Conservation (phyloP, 2,113 vertebrate species). For the Carlito syrichta region DNA sequence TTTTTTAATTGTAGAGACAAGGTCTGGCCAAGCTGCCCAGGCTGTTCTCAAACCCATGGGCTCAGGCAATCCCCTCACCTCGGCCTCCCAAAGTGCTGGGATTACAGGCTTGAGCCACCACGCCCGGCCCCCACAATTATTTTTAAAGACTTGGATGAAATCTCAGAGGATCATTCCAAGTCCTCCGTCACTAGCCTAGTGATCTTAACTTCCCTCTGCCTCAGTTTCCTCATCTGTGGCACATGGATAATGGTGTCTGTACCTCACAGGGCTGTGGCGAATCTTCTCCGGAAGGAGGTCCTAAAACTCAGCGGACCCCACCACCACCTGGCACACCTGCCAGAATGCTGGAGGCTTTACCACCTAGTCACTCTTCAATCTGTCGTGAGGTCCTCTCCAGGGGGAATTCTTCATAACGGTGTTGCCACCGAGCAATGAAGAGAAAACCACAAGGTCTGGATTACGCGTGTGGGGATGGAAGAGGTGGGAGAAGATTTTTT, state of each 20-base stretch:
- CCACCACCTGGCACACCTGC: fast-evolving
- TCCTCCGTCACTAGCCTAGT: background rate
- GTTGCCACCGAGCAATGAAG: background rate
- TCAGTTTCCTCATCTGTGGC: background rate
- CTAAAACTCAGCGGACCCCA: background rate
- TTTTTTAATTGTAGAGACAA: too few species aligned
- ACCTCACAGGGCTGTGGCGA: background rate
- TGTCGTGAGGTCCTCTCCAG: background rate
- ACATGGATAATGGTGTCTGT: too few species aligned
- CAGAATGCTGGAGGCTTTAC: background rate
- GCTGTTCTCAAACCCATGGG: too few species aligned
- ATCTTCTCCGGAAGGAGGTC: background rate
- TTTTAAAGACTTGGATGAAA: background rate
- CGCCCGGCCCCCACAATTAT: too few species aligned
- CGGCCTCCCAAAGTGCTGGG: too few species aligned
- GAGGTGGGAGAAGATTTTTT: background rate
- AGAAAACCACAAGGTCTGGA: background rate
- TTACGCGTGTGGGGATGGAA: fast-evolving
- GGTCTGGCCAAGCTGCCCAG: too few species aligned
- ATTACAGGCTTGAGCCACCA: too few species aligned
- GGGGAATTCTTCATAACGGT: background rate
- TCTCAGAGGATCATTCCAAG: background rate
- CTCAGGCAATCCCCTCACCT: too few species aligned
- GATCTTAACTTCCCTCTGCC: background rate
- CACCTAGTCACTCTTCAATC: background rate